Percentiles rank a stretch among this genome's conserved stretches.
phyloP scores from a whole-genome alignment of 2,888 invertebrate species.

The Danaus chrysippus region DNA sequence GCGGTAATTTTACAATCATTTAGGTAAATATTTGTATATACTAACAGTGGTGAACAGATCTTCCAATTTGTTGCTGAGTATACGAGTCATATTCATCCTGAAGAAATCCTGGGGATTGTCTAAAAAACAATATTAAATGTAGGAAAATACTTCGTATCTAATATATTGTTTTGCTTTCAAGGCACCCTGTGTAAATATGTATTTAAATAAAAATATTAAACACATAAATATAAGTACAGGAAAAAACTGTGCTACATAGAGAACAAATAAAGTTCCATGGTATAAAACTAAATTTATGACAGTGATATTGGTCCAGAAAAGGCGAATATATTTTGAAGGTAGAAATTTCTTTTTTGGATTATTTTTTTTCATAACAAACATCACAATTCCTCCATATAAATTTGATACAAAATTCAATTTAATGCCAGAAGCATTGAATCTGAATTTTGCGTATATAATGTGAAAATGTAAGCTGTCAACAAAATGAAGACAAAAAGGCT shows the following conservation, averaged over 20 bases:
- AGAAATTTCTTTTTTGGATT: too few species aligned
- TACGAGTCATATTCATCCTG: conserved; percentile 26
- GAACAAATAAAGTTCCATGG: too few species aligned
- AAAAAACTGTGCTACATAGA: too few species aligned
- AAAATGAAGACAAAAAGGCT: conserved; percentile 1
- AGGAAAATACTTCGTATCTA: not conserved
- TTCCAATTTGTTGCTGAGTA: conserved; percentile 31
- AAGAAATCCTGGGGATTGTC: conserved; percentile 32
- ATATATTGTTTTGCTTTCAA: not conserved
- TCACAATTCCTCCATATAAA: not conserved
- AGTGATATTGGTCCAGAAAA: too few species aligned
- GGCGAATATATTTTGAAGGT: too few species aligned
- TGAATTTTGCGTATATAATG: not conserved
- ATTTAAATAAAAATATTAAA: too few species aligned
- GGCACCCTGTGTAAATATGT: too few species aligned
- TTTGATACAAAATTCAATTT: not conserved
- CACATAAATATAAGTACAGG: too few species aligned
- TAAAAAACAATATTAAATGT: conserved; percentile 26
- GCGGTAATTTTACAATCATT: not conserved
- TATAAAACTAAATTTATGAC: too few species aligned
- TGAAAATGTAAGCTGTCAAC: not conserved
- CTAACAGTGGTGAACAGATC: conserved; percentile 32
- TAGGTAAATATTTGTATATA: not conserved
- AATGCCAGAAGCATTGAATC: conserved; percentile 3
- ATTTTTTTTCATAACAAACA: not conserved